Conservation (phyloP, 2,113 vertebrate species). For the Microtus oregoni region DNA sequence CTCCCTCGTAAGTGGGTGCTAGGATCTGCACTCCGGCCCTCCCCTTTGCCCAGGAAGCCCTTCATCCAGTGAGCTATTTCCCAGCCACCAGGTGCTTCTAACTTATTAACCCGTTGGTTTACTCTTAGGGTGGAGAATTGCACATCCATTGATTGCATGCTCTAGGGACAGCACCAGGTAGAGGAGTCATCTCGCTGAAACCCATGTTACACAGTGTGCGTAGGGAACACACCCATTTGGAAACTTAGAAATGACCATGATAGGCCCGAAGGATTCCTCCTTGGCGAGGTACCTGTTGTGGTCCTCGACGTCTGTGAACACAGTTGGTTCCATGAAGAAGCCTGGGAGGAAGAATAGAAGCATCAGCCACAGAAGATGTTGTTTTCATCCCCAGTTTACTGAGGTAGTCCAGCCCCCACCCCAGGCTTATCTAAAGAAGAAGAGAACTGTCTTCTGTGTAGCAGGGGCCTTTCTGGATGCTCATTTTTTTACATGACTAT, state of each 20-base stretch:
- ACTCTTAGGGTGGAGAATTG: background rate
- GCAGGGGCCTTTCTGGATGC: background rate
- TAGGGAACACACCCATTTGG: constrained; percentile 91
- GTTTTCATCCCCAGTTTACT: background rate
- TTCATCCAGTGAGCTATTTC: background rate
- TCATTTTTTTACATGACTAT: background rate
- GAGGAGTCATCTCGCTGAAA: background rate
- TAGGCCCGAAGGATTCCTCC: constrained; percentile 95
- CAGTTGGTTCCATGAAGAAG: constrained; percentile 92
- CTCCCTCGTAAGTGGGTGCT: background rate
- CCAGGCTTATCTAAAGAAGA: background rate
- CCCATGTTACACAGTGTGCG: background rate
- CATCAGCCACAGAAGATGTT: background rate
- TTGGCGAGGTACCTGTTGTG: constrained; percentile 90
- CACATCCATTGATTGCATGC: background rate
- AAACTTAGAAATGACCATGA: constrained; percentile 99
- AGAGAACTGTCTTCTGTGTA: background rate
- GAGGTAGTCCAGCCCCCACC: background rate
- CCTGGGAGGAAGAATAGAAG: constrained; percentile 79
- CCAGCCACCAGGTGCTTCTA: background rate
- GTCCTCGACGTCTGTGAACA: constrained; percentile 91
- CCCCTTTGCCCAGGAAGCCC: background rate
- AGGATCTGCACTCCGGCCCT: background rate
- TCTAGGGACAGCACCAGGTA: background rate
- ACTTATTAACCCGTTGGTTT: background rate